A percentile compares a stretch with the other conserved stretches of the same genome.
Conservation (phyloP, 2,888 invertebrate species). For the Marasmarcha lunaedactyla region DNA sequence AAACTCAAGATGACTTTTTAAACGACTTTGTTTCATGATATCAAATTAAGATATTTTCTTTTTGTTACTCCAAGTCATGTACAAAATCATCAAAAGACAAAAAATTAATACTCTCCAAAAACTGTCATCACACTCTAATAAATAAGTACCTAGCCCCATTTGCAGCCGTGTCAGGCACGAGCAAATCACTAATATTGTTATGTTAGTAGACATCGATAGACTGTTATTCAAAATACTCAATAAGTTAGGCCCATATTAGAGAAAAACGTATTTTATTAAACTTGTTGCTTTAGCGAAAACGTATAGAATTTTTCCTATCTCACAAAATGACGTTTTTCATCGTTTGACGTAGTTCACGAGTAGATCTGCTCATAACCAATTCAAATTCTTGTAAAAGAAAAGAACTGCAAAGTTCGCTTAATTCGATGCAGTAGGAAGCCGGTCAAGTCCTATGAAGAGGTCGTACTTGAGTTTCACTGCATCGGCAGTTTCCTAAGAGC, state of each 20-base stretch:
- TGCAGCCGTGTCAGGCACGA: conserved; percentile 50
- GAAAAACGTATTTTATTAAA: too few species aligned
- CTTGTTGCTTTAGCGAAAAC: too few species aligned
- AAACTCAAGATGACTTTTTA: too few species aligned
- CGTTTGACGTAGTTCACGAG: too few species aligned
- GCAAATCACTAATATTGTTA: conserved; percentile 46
- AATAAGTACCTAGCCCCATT: conserved; percentile 54
- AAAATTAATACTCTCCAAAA: conserved; percentile 35
- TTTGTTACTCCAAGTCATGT: conserved; percentile 12
- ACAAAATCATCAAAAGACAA: conserved; percentile 30
- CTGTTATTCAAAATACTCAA: conserved; percentile 27
- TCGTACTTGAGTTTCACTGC: conserved; percentile 28
- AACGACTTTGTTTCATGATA: too few species aligned
- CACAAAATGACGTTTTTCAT: too few species aligned
- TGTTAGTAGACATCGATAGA: conserved; percentile 67
- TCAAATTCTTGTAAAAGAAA: too few species aligned
- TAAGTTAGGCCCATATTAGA: neutral
- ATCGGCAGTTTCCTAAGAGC: neutral
- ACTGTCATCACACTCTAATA: conserved; percentile 42
- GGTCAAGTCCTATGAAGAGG: conserved; percentile 56
- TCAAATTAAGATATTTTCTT: too few species aligned
- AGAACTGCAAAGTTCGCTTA: conserved; percentile 11
- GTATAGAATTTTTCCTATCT: too few species aligned
- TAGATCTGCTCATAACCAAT: too few species aligned
- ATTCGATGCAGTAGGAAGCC: conserved; percentile 38